Conservation (phyloP, 2,888 invertebrate genomes). For the Hyles lineata region DNA sequence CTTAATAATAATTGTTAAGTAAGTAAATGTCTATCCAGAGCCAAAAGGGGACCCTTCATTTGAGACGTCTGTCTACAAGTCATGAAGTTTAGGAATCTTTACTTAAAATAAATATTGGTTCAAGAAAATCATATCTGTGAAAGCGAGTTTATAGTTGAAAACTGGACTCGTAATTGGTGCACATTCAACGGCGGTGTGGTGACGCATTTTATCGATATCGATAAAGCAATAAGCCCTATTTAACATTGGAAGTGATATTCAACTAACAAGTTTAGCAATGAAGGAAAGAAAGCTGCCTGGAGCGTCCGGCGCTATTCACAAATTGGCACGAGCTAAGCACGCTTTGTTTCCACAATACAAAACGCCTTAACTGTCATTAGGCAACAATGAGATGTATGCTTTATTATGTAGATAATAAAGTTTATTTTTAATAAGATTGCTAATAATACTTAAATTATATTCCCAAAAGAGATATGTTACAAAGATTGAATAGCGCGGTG, state of each 20-base stretch:
- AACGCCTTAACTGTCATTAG: conserved; percentile 48
- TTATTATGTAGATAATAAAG: conserved; percentile 36
- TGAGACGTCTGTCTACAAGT: no score
- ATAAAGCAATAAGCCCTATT: conserved; percentile 63
- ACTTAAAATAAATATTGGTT: neutral
- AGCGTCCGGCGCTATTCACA: conserved; percentile 82
- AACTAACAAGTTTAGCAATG: conserved; percentile 81
- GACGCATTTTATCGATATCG: conserved; percentile 55
- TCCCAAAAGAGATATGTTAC: conserved; percentile 56
- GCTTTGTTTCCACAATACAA: conserved; percentile 55
- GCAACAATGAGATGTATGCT: conserved; percentile 43
- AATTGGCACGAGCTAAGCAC: conserved; percentile 84
- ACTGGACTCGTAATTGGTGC: conserved; percentile 11
- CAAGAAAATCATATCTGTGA: neutral
- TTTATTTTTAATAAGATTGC: conserved; percentile 35
- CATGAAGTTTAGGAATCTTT: no score
- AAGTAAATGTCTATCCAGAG: no score
- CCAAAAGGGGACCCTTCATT: no score
- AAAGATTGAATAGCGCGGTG: conserved; percentile 77
- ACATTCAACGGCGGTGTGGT: conserved; percentile 16
- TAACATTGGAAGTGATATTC: conserved; percentile 74
- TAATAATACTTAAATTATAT: conserved; percentile 38
- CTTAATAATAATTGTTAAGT: no score
- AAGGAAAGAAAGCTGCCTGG: conserved; percentile 81
- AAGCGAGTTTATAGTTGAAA: conserved; percentile 10